Percentiles rank a stretch among this genome's conserved stretches.
Evolutionary conservation across 2,113 vertebrate species (phyloP).

Genomic region (Rousettus leschenaultii): DNA sequence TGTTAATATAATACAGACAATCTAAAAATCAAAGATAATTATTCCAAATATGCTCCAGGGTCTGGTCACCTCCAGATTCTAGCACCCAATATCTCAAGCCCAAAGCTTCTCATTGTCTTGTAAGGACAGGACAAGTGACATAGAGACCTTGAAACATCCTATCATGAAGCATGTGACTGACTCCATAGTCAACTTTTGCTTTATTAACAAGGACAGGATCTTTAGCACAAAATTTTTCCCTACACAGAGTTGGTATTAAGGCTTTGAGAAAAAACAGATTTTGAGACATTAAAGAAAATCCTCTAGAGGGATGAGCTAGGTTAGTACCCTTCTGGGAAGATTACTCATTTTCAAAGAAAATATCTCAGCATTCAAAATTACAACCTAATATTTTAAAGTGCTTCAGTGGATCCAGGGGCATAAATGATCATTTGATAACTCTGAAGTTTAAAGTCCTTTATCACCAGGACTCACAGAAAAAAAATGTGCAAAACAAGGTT

Average conservation of each 20-base stretch:
- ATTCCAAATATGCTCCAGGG: not conserved
- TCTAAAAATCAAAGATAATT: not conserved
- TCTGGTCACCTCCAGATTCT: not conserved
- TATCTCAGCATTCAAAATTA: not conserved
- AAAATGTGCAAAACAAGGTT: not conserved
- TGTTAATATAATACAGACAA: not conserved
- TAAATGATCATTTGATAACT: not conserved
- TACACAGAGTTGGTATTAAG: not conserved
- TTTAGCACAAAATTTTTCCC: not conserved
- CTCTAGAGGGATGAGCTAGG: not conserved
- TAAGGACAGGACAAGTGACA: not conserved
- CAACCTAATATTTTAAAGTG: not conserved
- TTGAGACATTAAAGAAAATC: not conserved
- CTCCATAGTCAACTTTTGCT: not conserved
- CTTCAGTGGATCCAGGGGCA: not conserved
- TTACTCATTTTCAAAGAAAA: not conserved
- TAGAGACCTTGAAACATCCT: not conserved
- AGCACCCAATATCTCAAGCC: not conserved
- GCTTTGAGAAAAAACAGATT: not conserved
- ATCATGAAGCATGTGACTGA: not conserved
- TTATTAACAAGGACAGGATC: not conserved
- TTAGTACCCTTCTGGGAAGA: not conserved
- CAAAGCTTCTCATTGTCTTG: not conserved
- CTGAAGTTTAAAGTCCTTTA: not conserved
- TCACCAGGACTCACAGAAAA: not conserved